Percentiles rank a stretch among this genome's conserved stretches.
These are phyloP conservation scores for Dunckerocampus dactyliophorus DNA, from an alignment of 2,113 vertebrate species.

Conservation along the genomic window DNA sequence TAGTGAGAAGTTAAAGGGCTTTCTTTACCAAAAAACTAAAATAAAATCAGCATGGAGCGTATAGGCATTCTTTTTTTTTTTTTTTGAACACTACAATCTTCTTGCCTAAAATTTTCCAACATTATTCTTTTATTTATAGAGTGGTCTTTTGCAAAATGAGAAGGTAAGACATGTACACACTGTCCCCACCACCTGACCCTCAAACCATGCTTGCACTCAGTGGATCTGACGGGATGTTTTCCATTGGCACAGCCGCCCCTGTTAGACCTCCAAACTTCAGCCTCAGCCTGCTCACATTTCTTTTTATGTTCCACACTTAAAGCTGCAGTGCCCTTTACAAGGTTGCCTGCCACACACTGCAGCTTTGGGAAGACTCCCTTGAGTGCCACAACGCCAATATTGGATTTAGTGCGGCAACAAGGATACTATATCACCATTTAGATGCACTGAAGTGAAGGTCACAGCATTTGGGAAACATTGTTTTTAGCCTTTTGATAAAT, in stretches of 20 bases:
- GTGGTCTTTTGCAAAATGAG: slow-evolving; percentile 99
- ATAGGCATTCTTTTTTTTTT: slow-evolving; percentile 75
- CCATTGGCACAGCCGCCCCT: slow-evolving; percentile 5
- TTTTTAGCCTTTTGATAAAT: not conserved
- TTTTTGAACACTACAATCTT: slow-evolving; percentile 96
- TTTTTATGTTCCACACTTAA: slow-evolving; percentile 42
- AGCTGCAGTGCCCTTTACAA: slow-evolving; percentile 10
- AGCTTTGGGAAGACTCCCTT: not conserved
- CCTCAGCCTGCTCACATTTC: slow-evolving; percentile 25
- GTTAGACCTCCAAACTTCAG: not conserved
- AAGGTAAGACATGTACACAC: slow-evolving; percentile 99
- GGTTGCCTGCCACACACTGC: not conserved
- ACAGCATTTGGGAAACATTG: not conserved
- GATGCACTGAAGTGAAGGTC: not conserved
- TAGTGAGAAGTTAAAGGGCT: slow-evolving; percentile 35
- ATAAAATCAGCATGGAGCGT: slow-evolving; percentile 97
- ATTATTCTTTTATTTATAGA: slow-evolving; percentile 99
- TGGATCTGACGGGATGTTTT: slow-evolving; percentile 6
- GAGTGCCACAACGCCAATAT: not conserved
- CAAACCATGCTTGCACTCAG: slow-evolving; percentile 53
- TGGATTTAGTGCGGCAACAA: not conserved
- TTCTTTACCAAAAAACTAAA: slow-evolving; percentile 50
- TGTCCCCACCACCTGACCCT: slow-evolving; percentile 76
- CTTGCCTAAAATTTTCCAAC: slow-evolving; percentile 99
- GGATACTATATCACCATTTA: not conserved